Base-by-base conservation (phyloP, 2,797 vertebrate species). In the Danio choprae region DNA sequence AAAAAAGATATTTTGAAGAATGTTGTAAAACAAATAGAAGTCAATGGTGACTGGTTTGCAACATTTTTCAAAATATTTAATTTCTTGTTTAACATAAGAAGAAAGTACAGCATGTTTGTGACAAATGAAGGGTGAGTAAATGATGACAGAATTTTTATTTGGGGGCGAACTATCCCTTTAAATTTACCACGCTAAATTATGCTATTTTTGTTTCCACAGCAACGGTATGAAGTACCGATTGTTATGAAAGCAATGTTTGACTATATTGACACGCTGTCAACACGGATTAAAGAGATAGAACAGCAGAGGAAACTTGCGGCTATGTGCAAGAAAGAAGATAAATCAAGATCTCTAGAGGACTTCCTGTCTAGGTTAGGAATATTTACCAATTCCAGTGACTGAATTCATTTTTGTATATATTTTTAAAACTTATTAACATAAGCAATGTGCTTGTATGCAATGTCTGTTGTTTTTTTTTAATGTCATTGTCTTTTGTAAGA, bases 151-250 rank as follows among this genome's bases (percentile, higher is more conserved):
- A n/a, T n/a, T n/a, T n/a, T 29, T 29, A 29, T 29, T 29, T 29
- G 29, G 29, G n/a, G 29, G 3, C 29, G 29, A 29, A 29, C 29
- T 29, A 29, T 29, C 29, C 29, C 3, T 29, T 29, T 29, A 6
- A 67, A 48, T 44, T 36, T 13, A 51, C 29, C 7, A n/a, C 4
- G 29, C 6, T 11, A 6, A 73, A 76, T 44, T 41, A 41, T 77
- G 20, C 44, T 18, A 58, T 86, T 44, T 58, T 43, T 79, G 86
- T 86, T 60, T 70, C 56, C 53, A 72, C 88, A 97, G 96, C 96
- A 97, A 95, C 94, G 94, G 75, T 96, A 96, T 59, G 95, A 96
- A 89, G 95, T 96, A 59, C 96, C 96, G 7, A 97, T 96, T 77
- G 90, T 93, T 78, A 96, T 97, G 95, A 95, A 95, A 89, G 95